These are phyloP conservation scores for Drosophila mauritiana DNA, from an alignment of 1,140 invertebrate genomes.

Conservation along the genomic window DNA sequence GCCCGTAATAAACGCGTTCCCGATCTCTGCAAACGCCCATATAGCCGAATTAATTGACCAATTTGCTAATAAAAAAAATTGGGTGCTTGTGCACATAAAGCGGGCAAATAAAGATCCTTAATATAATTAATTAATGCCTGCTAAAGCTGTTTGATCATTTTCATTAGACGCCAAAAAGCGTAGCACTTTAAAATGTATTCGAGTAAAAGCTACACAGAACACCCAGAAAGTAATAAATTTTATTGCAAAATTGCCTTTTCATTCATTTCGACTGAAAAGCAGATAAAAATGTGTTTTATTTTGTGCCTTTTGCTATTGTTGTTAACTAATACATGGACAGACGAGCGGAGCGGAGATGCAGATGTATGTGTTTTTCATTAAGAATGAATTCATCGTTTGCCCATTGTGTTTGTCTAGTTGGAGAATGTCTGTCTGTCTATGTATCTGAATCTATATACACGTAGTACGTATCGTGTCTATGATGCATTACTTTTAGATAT, in stretches of 20 bases:
- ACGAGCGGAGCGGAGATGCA: slow-evolving; percentile 2
- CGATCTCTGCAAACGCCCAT: too few relatives aligned
- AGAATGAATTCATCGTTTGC: slow-evolving; percentile 68
- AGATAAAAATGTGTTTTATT: slow-evolving; percentile 65
- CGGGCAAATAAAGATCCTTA: slow-evolving; percentile 10
- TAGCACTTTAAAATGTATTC: slow-evolving; percentile 40
- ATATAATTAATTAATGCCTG: slow-evolving; percentile 16
- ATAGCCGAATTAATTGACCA: slow-evolving; percentile 1
- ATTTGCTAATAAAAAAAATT: background rate
- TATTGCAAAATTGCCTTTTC: slow-evolving; percentile 70
- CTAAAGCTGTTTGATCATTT: slow-evolving; percentile 22
- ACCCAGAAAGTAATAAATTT: slow-evolving; percentile 68
- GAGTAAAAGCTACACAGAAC: slow-evolving; percentile 36
- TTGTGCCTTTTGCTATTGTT: slow-evolving; percentile 28
- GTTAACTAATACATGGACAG: slow-evolving; percentile 31
- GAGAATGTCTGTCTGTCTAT: slow-evolving; percentile 32
- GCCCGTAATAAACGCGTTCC: too few relatives aligned
- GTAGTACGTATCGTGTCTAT: slow-evolving; percentile 14
- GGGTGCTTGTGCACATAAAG: slow-evolving; percentile 10
- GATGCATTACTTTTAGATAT: slow-evolving; percentile 43
- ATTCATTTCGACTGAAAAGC: slow-evolving; percentile 65
- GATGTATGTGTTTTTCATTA: slow-evolving; percentile 59
- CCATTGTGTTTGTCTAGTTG: slow-evolving; percentile 30
- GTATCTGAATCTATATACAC: slow-evolving; percentile 4
- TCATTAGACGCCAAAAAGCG: slow-evolving; percentile 19